These are phyloP conservation scores for Acrocephalus scirpaceus DNA, from an alignment of 2,797 vertebrate genomes.

Conservation along the genomic window DNA sequence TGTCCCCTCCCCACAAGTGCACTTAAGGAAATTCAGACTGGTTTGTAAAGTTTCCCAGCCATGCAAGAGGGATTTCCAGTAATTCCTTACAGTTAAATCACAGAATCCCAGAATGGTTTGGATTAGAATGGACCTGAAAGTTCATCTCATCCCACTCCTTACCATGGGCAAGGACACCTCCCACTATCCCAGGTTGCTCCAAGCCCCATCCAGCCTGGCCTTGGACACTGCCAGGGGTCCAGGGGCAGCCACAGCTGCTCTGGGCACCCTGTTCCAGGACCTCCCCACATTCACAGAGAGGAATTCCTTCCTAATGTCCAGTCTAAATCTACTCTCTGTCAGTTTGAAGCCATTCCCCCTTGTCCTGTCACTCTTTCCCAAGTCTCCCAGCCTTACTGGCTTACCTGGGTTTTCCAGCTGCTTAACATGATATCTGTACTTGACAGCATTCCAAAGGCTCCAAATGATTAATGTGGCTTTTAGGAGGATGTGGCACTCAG, in stretches of 20 bases:
- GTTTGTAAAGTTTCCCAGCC: neutral
- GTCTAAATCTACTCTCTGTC: too few relatives aligned
- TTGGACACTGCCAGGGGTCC: neutral
- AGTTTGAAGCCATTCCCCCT: neutral
- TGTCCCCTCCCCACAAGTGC: neutral
- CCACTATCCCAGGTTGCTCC: rapidly evolving
- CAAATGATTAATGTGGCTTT: neutral
- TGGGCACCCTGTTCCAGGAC: neutral
- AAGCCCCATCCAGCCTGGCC: rapidly evolving
- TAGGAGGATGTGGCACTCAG: neutral
- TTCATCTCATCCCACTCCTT: neutral
- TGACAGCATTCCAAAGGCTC: neutral
- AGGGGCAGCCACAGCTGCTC: neutral
- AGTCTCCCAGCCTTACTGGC: neutral
- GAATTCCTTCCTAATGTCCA: neutral
- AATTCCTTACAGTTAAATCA: neutral
- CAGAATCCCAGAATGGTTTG: neutral
- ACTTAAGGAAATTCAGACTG: neutral
- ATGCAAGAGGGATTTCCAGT: rapidly evolving
- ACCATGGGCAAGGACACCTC: neutral
- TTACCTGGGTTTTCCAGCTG: neutral
- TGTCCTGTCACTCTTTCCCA: neutral
- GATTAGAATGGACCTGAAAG: neutral
- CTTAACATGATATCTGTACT: neutral
- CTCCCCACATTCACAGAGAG: neutral